Evolutionary conservation across 37 sponge, comb jelly and placozoan species (phyloP).

Genomic region (Ianthella basta): DNA sequence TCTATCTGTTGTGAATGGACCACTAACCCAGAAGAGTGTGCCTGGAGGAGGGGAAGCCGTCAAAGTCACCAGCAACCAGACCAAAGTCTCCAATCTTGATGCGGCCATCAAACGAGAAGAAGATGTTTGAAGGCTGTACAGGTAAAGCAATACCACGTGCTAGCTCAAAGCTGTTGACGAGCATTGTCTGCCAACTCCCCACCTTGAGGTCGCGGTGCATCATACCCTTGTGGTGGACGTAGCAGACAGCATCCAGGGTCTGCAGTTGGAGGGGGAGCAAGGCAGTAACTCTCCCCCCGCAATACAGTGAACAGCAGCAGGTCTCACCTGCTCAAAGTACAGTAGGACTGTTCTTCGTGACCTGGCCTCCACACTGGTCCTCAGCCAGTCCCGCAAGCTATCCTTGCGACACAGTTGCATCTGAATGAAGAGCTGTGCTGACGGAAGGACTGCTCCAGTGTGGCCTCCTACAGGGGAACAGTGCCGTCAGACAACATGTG

Average conservation of each 20-base stretch:
- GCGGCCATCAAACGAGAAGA: constrained; percentile 82
- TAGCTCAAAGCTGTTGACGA: too few species aligned
- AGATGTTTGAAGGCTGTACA: constrained; percentile 88
- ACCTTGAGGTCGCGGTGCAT: constrained; percentile 94
- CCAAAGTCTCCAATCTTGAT: constrained; percentile 96
- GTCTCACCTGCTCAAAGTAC: constrained; percentile 72
- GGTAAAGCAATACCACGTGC: too few species aligned
- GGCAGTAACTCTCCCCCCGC: too few species aligned
- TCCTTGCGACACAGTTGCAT: constrained; percentile 91
- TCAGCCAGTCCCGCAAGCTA: constrained; percentile 88
- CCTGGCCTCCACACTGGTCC: constrained; percentile 25
- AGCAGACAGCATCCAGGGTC: constrained; percentile 84
- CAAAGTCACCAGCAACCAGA: constrained; percentile 69
- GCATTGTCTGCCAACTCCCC: too few species aligned
- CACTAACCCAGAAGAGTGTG: too few species aligned
- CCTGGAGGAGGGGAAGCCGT: too few species aligned
- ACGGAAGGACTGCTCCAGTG: constrained; percentile 36
- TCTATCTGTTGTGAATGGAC: too few species aligned
- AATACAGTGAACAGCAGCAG: too few species aligned
- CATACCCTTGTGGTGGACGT: constrained; percentile 83
- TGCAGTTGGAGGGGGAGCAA: too few species aligned
- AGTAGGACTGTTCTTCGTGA: constrained; percentile 29
- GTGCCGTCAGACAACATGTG: too few species aligned
- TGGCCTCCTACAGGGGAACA: too few species aligned
- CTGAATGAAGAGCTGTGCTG: constrained; percentile 86